Base-by-base conservation (phyloP, 2,888 invertebrate species). In the Adelognathus sp. region DNA sequence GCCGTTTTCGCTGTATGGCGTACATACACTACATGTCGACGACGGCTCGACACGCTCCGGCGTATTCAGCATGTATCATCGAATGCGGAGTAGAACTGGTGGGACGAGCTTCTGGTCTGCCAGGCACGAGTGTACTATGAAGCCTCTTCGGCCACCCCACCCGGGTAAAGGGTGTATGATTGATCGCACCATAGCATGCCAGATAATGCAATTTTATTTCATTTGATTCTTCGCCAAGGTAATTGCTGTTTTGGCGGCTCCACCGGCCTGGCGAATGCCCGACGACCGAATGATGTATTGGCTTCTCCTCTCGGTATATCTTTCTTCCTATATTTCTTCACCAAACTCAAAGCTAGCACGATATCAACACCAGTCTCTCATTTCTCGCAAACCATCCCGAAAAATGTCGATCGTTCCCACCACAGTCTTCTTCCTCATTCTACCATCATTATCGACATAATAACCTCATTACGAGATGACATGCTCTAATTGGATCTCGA, bases 151-250 rank as follows among this genome's bases (percentile, higher is more conserved):
- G 88, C 54, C 54, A 63, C 58, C 18, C 39, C 6, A 3, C 14
- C 41, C 41, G 50, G 66, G 44, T 69, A 80, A 90, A 89, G 87
- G 88, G 88, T 87, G 83, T 86, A 89, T 91, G 91, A 91, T 91
- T 90, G 90, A 91, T 91, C 87, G 90, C 84, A 76, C 83, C 86
- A 85, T 90, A 87, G 88, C 90, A 90, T 90, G 90, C 89, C 89
- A 87, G 89, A 90, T 90, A 90, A 90, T 90, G 90, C 89, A 90
- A 90, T 91, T 91, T 90, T 91, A 90, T 91, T 91, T 90, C 90
- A 90, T 90, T 91, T 89, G 90, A 90, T 91, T 91, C 87, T 87
- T 82, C 86, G 86, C 79, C 76, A 81, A 85, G 89, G 90, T 91
- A 90, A 91, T 91, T 91, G 91, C 90, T 88, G 87, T 90, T 90